These are phyloP conservation scores for Lithophane leautieri DNA, from an alignment of 2,888 invertebrate genomes.

Conservation along the genomic window DNA sequence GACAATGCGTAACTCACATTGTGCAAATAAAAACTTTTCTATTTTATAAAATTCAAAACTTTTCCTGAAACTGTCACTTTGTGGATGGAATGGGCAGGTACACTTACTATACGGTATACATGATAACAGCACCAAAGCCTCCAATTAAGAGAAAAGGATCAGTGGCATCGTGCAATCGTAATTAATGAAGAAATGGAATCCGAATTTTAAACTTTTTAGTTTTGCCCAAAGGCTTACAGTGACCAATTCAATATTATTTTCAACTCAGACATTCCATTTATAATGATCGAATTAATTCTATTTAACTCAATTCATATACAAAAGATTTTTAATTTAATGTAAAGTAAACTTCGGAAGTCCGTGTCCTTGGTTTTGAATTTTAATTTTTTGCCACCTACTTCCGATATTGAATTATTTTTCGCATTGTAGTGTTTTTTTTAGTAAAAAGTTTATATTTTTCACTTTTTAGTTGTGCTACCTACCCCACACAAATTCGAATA, in stretches of 20 bases:
- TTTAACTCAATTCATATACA: not conserved
- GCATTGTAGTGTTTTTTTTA: too few species aligned
- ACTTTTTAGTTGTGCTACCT: too few species aligned
- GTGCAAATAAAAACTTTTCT: not conserved
- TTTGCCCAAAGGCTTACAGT: not conserved
- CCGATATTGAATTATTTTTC: too few species aligned
- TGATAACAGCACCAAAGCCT: not conserved
- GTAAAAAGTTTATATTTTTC: too few species aligned
- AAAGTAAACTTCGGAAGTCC: too few species aligned
- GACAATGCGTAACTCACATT: too few species aligned
- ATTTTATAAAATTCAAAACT: not conserved
- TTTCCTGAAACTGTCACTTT: not conserved
- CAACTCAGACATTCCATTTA: not conserved
- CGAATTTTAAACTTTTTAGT: not conserved
- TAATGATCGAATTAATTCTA: not conserved
- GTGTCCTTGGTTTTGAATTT: too few species aligned
- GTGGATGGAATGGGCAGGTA: too few species aligned
- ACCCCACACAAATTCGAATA: too few species aligned
- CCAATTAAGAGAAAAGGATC: constrained; percentile 4
- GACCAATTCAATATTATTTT: not conserved
- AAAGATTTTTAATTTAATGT: too few species aligned
- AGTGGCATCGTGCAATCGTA: not conserved
- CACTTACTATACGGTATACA: not conserved
- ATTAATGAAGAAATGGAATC: not conserved
- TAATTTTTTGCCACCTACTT: too few species aligned